Base-by-base conservation (phyloP, 2,797 vertebrate species). In the Rhabdomys pumilio region DNA sequence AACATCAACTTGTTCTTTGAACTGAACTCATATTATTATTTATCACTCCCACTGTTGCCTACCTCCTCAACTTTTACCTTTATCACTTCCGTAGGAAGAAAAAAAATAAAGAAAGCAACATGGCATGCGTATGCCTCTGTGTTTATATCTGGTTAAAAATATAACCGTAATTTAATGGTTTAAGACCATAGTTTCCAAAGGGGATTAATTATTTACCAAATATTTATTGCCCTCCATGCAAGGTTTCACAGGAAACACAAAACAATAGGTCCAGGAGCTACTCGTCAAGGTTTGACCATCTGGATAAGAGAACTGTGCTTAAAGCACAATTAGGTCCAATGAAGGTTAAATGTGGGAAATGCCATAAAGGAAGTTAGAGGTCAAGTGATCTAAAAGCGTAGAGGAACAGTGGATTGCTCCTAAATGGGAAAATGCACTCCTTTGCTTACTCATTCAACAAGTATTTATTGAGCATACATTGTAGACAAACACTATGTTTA, bases 191-290 rank as follows among this genome's bases (percentile, higher is more conserved):
- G 14, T 82, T 96, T 95, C 67, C 72, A 97, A 96, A 96, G 57
- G 50, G 24, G 72, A 94, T 96, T 96, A 91, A 97, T 92, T 96
- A 95, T 97, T 97, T 90, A 96, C 76, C 83, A 94, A 96, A 90
- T 96, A 95, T 91, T 96, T 96, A 96, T 72, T 94, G 81, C 65
- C 26, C n/a, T 93, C 83, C 63, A 90, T 73, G 84, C 93, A 85
- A 88, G n/a, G n/a, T 31, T 84, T 85, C 91, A 93, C 72, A 97
- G 95, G 79, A 98, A 96, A 97, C 90, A 93, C 91, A 91, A 90
- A 96, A 96, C 50, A 59, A 75, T 10, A 93, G 86, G 94, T 24
- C 75, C 86, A 93, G 86, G 84, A 61, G 76, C 89, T 92, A 65
- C 55, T 90, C 67, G 91, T 44, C 81, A 93, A 94, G 61, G 81